Evolutionary conservation across 2,113 vertebrate species (phyloP).

Genomic region (Microtus ochrogaster): DNA sequence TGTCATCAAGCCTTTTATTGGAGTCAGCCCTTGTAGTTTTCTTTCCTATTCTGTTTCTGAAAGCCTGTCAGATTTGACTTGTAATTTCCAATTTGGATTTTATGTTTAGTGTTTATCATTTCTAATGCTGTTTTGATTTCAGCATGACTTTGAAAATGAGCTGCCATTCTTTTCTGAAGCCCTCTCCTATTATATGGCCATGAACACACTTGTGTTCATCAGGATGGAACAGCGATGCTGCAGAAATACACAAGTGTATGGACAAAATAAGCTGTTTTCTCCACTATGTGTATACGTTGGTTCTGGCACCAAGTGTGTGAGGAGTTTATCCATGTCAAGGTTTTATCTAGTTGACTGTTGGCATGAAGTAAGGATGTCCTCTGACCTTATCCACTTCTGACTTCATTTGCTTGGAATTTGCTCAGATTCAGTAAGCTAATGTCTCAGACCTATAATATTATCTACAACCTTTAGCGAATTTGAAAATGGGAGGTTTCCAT

Average conservation of each 20-base stretch:
- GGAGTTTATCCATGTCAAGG: not conserved
- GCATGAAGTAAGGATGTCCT: not conserved
- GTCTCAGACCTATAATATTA: not conserved
- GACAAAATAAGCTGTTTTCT: not conserved
- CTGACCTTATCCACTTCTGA: not conserved
- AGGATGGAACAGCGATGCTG: not conserved
- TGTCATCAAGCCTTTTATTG: not conserved
- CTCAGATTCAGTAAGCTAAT: not conserved
- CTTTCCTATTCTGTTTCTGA: not conserved
- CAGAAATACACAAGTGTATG: not conserved
- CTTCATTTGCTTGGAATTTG: not conserved
- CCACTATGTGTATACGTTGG: not conserved
- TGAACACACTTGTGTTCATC: not conserved
- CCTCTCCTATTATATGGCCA: not conserved
- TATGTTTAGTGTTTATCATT: not conserved
- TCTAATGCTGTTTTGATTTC: not conserved
- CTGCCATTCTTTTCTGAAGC: not conserved
- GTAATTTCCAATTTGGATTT: slow-evolving; percentile 35
- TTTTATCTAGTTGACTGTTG: not conserved
- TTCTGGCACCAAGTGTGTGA: not conserved
- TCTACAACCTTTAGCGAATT: not conserved
- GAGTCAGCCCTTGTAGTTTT: slow-evolving; percentile 14
- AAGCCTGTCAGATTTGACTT: slow-evolving; percentile 20
- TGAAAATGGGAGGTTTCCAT: not conserved
- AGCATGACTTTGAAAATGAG: slow-evolving; percentile 20